Percentiles rank a stretch among this genome's conserved stretches.
These are phyloP conservation scores for Cyphomyrus plagiostoma DNA, from an alignment of 2,113 vertebrate genomes.

Conservation along the genomic window DNA sequence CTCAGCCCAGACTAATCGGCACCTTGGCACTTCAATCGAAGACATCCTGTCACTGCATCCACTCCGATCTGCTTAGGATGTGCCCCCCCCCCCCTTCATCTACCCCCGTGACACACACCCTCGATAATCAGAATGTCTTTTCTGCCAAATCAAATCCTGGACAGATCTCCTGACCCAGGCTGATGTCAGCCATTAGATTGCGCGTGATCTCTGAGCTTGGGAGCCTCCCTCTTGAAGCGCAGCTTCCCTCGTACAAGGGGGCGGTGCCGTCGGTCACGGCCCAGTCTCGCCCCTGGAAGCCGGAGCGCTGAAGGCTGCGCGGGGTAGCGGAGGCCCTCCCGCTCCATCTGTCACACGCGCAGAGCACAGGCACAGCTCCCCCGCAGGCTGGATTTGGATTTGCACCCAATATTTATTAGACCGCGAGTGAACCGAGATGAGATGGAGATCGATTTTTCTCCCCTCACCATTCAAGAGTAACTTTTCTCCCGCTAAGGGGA, in stretches of 20 bases:
- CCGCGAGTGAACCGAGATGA: slow-evolving; percentile 44
- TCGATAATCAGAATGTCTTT: not conserved
- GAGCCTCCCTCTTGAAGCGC: not conserved
- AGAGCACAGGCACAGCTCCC: slow-evolving; percentile 21
- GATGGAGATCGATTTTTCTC: slow-evolving; percentile 61
- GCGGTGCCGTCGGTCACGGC: slow-evolving; percentile 34
- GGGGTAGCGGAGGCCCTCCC: slow-evolving; percentile 29
- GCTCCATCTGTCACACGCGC: slow-evolving; percentile 41
- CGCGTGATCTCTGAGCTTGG: not conserved
- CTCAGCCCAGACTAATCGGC: not conserved
- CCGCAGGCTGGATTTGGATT: slow-evolving; percentile 33
- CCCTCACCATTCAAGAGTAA: slow-evolving; percentile 32
- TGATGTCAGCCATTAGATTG: not conserved
- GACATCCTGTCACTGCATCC: not conserved
- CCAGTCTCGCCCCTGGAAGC: slow-evolving; percentile 24
- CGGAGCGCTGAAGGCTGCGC: slow-evolving; percentile 22
- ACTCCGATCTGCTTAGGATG: not conserved
- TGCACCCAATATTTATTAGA: slow-evolving; percentile 54
- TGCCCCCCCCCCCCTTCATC: not conserved
- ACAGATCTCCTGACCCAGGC: not conserved
- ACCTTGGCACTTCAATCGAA: not conserved
- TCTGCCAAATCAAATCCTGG: not conserved
- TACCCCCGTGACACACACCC: not conserved
- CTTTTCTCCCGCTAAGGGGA: slow-evolving; percentile 46
- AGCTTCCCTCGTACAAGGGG: not conserved